phyloP scores from a whole-genome alignment of 2,888 invertebrate genomes.

The Amblyjoppa proteus region DNA sequence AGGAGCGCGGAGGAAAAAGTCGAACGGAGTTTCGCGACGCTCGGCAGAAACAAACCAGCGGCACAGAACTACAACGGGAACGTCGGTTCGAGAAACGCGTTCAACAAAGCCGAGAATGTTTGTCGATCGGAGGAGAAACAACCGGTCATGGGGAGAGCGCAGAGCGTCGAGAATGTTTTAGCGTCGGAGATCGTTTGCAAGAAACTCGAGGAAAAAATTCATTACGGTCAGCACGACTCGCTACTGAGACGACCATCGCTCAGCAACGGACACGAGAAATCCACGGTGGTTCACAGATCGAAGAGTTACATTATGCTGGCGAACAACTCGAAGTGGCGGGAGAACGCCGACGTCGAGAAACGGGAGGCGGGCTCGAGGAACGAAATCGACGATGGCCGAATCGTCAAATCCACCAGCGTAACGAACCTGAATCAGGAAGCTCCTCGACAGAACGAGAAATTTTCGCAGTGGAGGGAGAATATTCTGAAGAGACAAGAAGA shows the following conservation, averaged over 20 bases:
- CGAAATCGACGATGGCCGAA: conserved; percentile 51
- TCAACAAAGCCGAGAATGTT: conserved; percentile 21
- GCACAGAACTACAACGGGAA: conserved; percentile 29
- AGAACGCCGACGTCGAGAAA: conserved; percentile 50
- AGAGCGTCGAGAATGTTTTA: conserved; percentile 55
- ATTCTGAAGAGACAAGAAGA: conserved; percentile 80
- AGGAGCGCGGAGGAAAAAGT: conserved; percentile 68
- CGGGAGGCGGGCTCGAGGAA: conserved; percentile 8
- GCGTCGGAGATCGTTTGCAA: conserved; percentile 37
- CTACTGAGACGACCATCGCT: conserved; percentile 48
- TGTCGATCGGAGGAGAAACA: conserved; percentile 6
- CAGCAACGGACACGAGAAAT: conserved; percentile 55
- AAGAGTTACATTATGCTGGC: conserved; percentile 79
- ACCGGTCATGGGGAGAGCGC: conserved; percentile 41
- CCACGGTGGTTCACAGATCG: conserved; percentile 76
- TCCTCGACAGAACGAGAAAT: conserved; percentile 76
- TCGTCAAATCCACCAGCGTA: conserved; percentile 76
- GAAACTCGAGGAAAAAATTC: conserved; percentile 31
- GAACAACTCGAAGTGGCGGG: conserved; percentile 75
- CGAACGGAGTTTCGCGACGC: conserved; percentile 70
- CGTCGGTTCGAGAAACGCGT: conserved; percentile 20
- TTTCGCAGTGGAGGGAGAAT: conserved; percentile 81
- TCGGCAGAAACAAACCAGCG: conserved; percentile 69
- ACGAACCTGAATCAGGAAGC: conserved; percentile 76
- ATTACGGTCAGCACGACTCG: conserved; percentile 46